Evolutionary conservation across 2,797 vertebrate species (phyloP).

Genomic region (Parotocinclus haroldoi): DNA sequence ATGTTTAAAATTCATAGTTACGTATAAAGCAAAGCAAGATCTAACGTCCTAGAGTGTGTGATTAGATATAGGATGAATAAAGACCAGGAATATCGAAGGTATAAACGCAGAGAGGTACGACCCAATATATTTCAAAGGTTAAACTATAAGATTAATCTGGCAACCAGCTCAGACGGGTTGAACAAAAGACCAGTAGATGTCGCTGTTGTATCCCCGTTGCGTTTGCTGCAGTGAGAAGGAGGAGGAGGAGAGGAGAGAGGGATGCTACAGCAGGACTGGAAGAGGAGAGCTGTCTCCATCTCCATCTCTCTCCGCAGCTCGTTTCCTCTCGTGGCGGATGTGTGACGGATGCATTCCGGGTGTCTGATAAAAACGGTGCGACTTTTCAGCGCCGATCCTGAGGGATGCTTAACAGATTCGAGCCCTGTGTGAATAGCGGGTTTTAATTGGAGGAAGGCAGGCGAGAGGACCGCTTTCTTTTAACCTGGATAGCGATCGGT

Average conservation of each 20-base stretch:
- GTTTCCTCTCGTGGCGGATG: slow-evolving; percentile 14
- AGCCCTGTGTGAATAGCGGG: background rate
- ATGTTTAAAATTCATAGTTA: too few species aligned
- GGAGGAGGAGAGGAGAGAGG: slow-evolving; percentile 27
- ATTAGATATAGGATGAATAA: too few species aligned
- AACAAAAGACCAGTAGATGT: slow-evolving; percentile 59
- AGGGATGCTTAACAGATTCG: slow-evolving; percentile 10
- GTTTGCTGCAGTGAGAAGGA: slow-evolving; percentile 52
- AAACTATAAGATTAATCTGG: background rate
- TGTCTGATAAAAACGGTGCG: background rate
- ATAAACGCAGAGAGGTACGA: background rate
- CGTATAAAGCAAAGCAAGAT: too few species aligned
- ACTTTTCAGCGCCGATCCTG: background rate
- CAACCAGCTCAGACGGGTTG: background rate
- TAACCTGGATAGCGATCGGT: slow-evolving; percentile 71
- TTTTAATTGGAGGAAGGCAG: slow-evolving; percentile 52
- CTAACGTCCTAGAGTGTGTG: too few species aligned
- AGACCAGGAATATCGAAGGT: too few species aligned
- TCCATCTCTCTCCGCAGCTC: slow-evolving; percentile 10
- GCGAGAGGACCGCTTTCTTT: slow-evolving; percentile 57
- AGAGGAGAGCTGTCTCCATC: slow-evolving; percentile 11
- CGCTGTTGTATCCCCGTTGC: slow-evolving; percentile 56
- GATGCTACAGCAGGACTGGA: slow-evolving; percentile 32
- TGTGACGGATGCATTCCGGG: slow-evolving; percentile 20
- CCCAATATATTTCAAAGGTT: too few species aligned